phyloP scores from a whole-genome alignment of 1,140 invertebrate genomes.

The Saxidomus purpurata region DNA sequence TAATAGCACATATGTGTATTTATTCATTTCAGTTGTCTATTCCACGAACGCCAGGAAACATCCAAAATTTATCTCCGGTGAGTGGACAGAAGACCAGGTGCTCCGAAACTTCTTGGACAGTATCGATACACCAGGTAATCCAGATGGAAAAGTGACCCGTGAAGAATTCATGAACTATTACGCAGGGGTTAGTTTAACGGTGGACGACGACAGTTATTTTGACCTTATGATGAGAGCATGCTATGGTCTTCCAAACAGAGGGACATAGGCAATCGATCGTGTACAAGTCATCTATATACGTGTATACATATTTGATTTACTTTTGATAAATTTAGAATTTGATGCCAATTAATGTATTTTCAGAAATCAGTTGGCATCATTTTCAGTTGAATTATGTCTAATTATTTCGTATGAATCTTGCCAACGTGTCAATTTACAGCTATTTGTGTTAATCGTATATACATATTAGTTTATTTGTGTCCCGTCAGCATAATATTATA shows the following conservation, averaged over 20 bases:
- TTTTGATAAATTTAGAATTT: too few species aligned
- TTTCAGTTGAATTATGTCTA: too few species aligned
- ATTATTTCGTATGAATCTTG: too few species aligned
- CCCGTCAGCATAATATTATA: too few species aligned
- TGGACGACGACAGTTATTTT: constrained; percentile 97
- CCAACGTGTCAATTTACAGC: too few species aligned
- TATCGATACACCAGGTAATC: constrained; percentile 90
- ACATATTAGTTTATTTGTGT: too few species aligned
- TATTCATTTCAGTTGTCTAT: constrained; percentile 80
- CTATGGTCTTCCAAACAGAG: constrained; percentile 77
- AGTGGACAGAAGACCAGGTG: constrained; percentile 95
- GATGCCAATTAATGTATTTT: too few species aligned
- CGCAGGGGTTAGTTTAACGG: constrained; percentile 96
- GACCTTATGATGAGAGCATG: constrained; percentile 96
- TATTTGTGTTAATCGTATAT: too few species aligned
- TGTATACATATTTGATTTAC: too few species aligned
- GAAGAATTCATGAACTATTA: constrained; percentile 99
- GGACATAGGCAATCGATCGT: background rate
- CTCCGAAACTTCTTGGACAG: constrained; percentile 95
- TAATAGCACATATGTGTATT: too few species aligned
- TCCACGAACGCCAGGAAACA: constrained; percentile 92
- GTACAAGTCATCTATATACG: too few species aligned
- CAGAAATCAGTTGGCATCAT: too few species aligned
- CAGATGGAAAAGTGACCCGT: constrained; percentile 88
- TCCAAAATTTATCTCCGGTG: constrained; percentile 94